Evolutionary conservation across 2,888 invertebrate genomes (phyloP).

Genomic region (Lobophora halterata): DNA sequence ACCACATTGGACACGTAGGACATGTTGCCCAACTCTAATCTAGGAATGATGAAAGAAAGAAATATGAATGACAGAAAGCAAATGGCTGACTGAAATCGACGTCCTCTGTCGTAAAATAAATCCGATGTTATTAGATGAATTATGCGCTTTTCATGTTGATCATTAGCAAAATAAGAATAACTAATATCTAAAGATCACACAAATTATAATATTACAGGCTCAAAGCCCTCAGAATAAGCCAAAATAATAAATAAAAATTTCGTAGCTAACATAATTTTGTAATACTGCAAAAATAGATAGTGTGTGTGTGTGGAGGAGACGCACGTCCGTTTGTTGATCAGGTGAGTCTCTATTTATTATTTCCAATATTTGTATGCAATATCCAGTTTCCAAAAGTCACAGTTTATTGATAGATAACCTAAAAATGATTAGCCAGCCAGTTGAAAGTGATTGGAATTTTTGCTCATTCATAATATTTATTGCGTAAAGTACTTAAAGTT

Average conservation of each 20-base stretch:
- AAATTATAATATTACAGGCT: slow-evolving; percentile 61
- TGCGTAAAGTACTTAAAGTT: too few relatives aligned
- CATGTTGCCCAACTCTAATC: slow-evolving; percentile 32
- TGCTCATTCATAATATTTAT: too few relatives aligned
- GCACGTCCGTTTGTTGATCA: slow-evolving; percentile 63
- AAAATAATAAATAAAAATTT: slow-evolving; percentile 50
- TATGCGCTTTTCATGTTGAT: slow-evolving; percentile 81
- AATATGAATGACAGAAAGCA: slow-evolving; percentile 69
- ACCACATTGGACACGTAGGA: slow-evolving; percentile 19
- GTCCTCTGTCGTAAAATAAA: slow-evolving; percentile 69
- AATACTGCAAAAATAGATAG: slow-evolving; percentile 52
- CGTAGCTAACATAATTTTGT: slow-evolving; percentile 57
- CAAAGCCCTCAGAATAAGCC: slow-evolving; percentile 50
- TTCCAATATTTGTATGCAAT: slow-evolving; percentile 24
- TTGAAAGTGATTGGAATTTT: too few relatives aligned
- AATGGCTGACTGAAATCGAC: slow-evolving; percentile 79
- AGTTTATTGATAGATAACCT: too few relatives aligned
- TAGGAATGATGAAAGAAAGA: slow-evolving; percentile 60
- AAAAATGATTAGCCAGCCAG: too few relatives aligned
- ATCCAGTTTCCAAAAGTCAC: too few relatives aligned
- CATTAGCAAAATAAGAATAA: slow-evolving; percentile 80
- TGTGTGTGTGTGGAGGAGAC: slow-evolving; percentile 51
- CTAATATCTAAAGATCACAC: slow-evolving; percentile 57
- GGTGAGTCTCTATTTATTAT: slow-evolving; percentile 61
- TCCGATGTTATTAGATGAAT: slow-evolving; percentile 82